Conservation (phyloP, 2,113 vertebrate species). For the Sisor rabdophorus region DNA sequence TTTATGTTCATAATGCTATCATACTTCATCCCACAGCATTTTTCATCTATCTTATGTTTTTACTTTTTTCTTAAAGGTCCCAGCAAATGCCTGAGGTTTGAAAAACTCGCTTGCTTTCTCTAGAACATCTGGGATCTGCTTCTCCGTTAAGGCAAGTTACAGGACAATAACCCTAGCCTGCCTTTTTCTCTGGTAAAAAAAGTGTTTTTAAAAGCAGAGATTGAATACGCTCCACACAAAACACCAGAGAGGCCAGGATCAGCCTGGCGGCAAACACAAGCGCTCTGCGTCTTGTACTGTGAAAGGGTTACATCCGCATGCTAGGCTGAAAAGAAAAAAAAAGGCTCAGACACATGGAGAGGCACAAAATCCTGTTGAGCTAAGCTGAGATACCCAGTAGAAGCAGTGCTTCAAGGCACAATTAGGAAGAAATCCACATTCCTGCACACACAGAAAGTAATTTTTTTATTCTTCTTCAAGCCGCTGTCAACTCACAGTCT, state of each 20-base stretch:
- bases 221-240: slow-evolving; percentile 61
- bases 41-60: slow-evolving; percentile 42
- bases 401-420: slow-evolving; percentile 78
- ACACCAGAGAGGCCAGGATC: slow-evolving; percentile 62
- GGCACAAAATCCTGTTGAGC: slow-evolving; percentile 78
- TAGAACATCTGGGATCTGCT: slow-evolving; percentile 52
- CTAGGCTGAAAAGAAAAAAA: slow-evolving; percentile 66
- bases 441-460: slow-evolving; percentile 72
- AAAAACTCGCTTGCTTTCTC: slow-evolving; percentile 45
- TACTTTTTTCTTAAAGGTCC: slow-evolving; percentile 40
- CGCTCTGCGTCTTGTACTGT: slow-evolving; percentile 68
- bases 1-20: slow-evolving; percentile 18
- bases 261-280: slow-evolving; percentile 69
- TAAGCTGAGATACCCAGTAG: slow-evolving; percentile 71
- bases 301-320: slow-evolving; percentile 74
- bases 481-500: slow-evolving; percentile 67
- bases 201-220: slow-evolving; percentile 57
- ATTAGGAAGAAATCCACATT: slow-evolving; percentile 81
- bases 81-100: slow-evolving; percentile 43
- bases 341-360: slow-evolving; percentile 45
- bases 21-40: slow-evolving; percentile 33
- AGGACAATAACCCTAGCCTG: slow-evolving; percentile 51
- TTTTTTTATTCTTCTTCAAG: slow-evolving; percentile 67
- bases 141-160: slow-evolving; percentile 54
- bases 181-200: slow-evolving; percentile 40